Conservation (phyloP, 2,888 invertebrate genomes). For the Cremastobaeus sp. region DNA sequence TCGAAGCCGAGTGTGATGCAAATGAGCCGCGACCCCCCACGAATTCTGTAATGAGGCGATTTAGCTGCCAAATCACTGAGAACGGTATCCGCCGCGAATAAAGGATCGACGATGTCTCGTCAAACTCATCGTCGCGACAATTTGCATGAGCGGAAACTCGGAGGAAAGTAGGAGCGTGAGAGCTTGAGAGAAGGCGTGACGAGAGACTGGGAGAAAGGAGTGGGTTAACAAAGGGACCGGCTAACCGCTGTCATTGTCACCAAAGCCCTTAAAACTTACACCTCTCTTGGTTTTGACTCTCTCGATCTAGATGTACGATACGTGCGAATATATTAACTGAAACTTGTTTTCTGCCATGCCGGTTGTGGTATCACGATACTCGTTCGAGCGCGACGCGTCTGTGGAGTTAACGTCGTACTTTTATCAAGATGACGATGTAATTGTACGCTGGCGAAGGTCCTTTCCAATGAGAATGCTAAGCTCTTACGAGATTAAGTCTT, state of each 20-base stretch:
- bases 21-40: conserved; percentile 74
- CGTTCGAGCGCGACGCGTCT: conserved; percentile 45
- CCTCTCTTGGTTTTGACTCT: conserved; percentile 36
- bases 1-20: conserved; percentile 69
- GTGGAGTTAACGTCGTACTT: conserved; percentile 44
- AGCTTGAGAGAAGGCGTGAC: conserved; percentile 66
- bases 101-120: conserved; percentile 61
- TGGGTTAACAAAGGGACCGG: conserved; percentile 66
- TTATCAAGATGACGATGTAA: conserved; percentile 56
- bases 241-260: conserved; percentile 57
- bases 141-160: conserved; percentile 60
- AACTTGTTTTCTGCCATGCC: conserved; percentile 51
- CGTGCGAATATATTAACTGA: conserved; percentile 51
- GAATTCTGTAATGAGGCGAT: conserved; percentile 76
- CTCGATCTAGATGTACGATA: conserved; percentile 55
- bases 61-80: conserved; percentile 74
- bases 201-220: conserved; percentile 26
- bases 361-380: conserved; percentile 43
- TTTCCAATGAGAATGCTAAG: conserved; percentile 12
- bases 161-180: conserved; percentile 50
- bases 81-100: conserved; percentile 64
- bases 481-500: conserved; percentile 2
- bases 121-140: conserved; percentile 61
- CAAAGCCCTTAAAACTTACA: conserved; percentile 39
- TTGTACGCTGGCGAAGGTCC: conserved; percentile 29